These are phyloP conservation scores for Andrena dorsata DNA, from an alignment of 2,888 invertebrate species.

Conservation along the genomic window DNA sequence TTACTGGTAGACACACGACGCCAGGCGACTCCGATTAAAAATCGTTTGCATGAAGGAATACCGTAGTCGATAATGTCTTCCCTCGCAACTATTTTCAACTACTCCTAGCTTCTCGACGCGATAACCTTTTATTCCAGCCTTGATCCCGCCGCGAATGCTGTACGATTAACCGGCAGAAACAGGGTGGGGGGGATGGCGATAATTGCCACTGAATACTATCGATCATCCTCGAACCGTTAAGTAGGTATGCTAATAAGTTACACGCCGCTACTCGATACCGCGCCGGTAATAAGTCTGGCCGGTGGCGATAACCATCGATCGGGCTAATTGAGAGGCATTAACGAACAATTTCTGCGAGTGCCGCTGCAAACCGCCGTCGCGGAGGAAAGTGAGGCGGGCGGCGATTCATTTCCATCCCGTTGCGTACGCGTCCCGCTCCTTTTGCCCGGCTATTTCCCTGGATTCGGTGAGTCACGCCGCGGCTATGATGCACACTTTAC, in stretches of 20 bases:
- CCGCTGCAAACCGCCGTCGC: not conserved
- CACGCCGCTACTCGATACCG: slow-evolving; percentile 36
- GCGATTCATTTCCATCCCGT: slow-evolving; percentile 17
- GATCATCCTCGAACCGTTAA: slow-evolving; percentile 55
- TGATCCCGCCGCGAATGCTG: slow-evolving; percentile 45
- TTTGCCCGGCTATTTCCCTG: slow-evolving; percentile 26
- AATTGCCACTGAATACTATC: slow-evolving; percentile 55
- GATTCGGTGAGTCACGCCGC: slow-evolving; percentile 49
- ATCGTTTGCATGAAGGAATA: not conserved
- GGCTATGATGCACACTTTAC: slow-evolving; percentile 41
- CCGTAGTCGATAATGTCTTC: not conserved
- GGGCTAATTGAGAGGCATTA: slow-evolving; percentile 51
- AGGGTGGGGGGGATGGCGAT: slow-evolving; percentile 22
- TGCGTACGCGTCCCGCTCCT: not conserved
- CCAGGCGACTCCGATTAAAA: not conserved
- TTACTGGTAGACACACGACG: slow-evolving; percentile 1
- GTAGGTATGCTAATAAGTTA: slow-evolving; percentile 60
- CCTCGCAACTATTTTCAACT: not conserved
- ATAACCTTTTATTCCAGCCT: slow-evolving; percentile 46
- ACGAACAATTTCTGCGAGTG: slow-evolving; percentile 34
- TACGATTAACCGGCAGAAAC: slow-evolving; percentile 7
- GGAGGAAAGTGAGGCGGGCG: not conserved
- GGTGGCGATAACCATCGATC: slow-evolving; percentile 40
- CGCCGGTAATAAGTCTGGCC: slow-evolving; percentile 36
- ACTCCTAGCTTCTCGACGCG: slow-evolving; percentile 17